Evolutionary conservation across 2,888 invertebrate genomes (phyloP).

Genomic region (Allolobophora icterica): DNA sequence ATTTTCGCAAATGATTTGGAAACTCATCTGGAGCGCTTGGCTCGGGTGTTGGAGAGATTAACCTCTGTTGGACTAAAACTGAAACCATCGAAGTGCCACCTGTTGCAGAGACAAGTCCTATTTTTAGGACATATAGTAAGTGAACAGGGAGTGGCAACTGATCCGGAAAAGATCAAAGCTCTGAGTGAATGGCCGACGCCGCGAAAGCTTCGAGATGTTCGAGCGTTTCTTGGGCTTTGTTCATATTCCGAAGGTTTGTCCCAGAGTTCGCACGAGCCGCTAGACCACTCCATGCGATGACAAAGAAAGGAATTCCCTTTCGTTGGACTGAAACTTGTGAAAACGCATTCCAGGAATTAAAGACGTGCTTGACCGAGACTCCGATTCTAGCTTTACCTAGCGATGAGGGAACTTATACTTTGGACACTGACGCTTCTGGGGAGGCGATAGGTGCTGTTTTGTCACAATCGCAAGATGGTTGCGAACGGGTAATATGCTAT

Average conservation of each 20-base stretch:
- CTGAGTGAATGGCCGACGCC: slow-evolving; percentile 34
- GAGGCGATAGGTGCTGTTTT: no score
- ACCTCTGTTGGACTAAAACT: no score
- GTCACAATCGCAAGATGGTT: no score
- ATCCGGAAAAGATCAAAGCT: slow-evolving; percentile 31
- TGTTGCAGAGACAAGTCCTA: slow-evolving; percentile 34
- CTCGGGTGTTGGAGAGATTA: no score
- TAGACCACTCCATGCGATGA: slow-evolving; percentile 29
- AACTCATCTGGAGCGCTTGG: not conserved
- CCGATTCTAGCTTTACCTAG: no score
- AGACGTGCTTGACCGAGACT: no score
- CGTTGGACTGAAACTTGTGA: no score
- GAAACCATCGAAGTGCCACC: slow-evolving; percentile 29
- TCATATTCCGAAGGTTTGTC: slow-evolving; percentile 29
- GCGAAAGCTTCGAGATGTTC: not conserved
- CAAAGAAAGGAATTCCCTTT: not conserved
- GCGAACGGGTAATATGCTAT: no score
- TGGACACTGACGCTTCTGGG: no score
- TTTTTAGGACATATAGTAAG: slow-evolving; percentile 37
- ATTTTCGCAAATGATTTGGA: slow-evolving; percentile 21
- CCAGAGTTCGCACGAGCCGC: slow-evolving; percentile 26
- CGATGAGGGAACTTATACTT: no score
- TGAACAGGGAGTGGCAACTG: slow-evolving; percentile 31
- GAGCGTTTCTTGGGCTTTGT: slow-evolving; percentile 28
- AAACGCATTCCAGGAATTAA: no score